Conservation (phyloP, 2,113 vertebrate genomes). For the Lathamus discolor region DNA sequence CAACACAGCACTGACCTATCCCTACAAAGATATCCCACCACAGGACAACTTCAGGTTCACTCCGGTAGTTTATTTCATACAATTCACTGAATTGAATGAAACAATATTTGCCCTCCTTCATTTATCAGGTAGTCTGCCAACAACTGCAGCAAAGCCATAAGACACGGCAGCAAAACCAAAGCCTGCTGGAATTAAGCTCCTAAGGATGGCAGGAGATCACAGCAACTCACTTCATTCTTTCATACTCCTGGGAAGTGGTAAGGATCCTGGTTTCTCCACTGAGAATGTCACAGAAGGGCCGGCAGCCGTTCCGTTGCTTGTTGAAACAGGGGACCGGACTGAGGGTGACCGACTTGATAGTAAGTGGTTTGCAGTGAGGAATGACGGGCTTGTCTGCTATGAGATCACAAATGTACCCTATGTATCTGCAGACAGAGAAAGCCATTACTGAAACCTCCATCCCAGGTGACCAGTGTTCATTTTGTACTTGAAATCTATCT, state of each 20-base stretch:
- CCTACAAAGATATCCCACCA: accelerated
- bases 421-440: constrained; percentile 81
- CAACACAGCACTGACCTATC: neutral
- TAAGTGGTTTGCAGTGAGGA: constrained; percentile 92
- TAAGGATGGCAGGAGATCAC: accelerated
- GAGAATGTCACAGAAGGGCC: constrained; percentile 95
- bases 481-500: neutral
- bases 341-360: constrained; percentile 89
- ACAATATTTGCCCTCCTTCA: neutral
- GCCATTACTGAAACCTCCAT: neutral
- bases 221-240: constrained; percentile 91
- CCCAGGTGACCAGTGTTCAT: neutral
- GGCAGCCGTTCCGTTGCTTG: constrained; percentile 96
- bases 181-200: neutral
- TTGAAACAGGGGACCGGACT: constrained; percentile 96
- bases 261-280: constrained; percentile 97
- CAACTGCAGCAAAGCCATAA: neutral
- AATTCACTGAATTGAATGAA: neutral
- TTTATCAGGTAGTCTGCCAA: neutral
- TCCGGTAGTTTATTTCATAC: neutral
- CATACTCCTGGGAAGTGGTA: constrained; percentile 92
- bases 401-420: constrained; percentile 95
- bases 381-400: constrained; percentile 91
- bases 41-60: neutral
- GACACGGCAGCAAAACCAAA: neutral